These are phyloP conservation scores for Electrophaes corylata DNA, from an alignment of 2,888 invertebrate species.

Conservation along the genomic window DNA sequence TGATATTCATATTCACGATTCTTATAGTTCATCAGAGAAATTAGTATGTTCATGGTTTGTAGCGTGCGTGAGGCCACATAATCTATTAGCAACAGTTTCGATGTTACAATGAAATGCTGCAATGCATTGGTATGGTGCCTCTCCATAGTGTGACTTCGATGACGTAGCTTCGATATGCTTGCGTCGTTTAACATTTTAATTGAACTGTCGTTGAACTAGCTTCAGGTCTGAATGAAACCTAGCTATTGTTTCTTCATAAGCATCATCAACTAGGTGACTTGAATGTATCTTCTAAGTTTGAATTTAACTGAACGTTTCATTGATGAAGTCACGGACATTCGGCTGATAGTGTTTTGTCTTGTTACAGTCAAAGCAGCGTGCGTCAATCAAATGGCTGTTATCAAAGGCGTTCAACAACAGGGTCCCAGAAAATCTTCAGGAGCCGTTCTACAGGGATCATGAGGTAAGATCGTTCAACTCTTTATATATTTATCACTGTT, in stretches of 20 bases:
- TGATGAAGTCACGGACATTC: neutral
- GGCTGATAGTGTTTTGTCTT: slow-evolving; percentile 44
- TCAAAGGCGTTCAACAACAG: slow-evolving; percentile 98
- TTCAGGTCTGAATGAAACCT: neutral
- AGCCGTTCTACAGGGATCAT: slow-evolving; percentile 97
- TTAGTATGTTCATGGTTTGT: neutral
- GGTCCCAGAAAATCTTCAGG: slow-evolving; percentile 95
- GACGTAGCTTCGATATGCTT: slow-evolving; percentile 25
- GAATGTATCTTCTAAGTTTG: neutral
- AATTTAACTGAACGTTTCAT: neutral
- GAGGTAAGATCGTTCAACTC: slow-evolving; percentile 85
- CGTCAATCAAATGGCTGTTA: slow-evolving; percentile 97
- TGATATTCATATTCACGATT: neutral
- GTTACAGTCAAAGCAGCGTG: slow-evolving; percentile 97
- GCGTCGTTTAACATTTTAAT: slow-evolving; percentile 22
- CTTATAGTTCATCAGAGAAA: neutral
- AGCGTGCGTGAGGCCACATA: neutral
- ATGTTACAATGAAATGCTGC: neutral
- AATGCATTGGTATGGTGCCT: slow-evolving; percentile 1
- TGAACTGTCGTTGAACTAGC: neutral
- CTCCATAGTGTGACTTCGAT: slow-evolving; percentile 29
- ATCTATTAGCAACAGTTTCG: neutral
- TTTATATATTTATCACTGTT: neutral
- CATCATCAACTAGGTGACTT: too few relatives aligned
- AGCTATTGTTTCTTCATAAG: neutral